Percentiles rank a stretch among this genome's conserved stretches.
phyloP scores from a whole-genome alignment of 2,113 vertebrate species.

The Leuciscus idus region DNA sequence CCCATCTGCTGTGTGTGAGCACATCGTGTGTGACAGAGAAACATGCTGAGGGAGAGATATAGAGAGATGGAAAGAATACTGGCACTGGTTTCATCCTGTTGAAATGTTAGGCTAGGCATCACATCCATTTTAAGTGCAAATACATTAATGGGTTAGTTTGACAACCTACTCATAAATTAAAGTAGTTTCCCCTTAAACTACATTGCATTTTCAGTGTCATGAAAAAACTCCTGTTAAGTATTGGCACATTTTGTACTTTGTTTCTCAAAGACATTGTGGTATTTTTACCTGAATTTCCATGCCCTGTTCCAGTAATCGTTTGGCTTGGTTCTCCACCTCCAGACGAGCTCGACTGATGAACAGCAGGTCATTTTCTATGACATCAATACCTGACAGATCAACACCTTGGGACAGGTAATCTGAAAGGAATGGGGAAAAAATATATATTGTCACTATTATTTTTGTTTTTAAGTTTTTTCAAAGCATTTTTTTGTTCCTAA shows the following conservation, averaged over 20 bases:
- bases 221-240: background rate
- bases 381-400: slow-evolving; percentile 95
- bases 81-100: background rate
- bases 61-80: background rate
- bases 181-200: background rate
- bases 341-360: slow-evolving; percentile 94
- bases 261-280: background rate
- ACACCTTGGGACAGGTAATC: slow-evolving; percentile 97
- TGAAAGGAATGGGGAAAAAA: slow-evolving; percentile 66
- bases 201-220: background rate
- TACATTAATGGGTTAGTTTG: too few relatives aligned
- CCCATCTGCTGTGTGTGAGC: slow-evolving; percentile 43
- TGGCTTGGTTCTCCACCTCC: slow-evolving; percentile 98
- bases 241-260: background rate
- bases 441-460: background rate
- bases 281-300: slow-evolving; percentile 93
- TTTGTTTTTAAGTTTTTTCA: background rate
- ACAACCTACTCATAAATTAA: background rate
- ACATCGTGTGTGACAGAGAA: slow-evolving; percentile 9
- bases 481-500: background rate
- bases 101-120: background rate
- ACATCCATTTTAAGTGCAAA: background rate
- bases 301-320: slow-evolving; percentile 93
- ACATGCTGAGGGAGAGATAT: slow-evolving; percentile 1
- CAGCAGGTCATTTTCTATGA: slow-evolving; percentile 94